A percentile compares a stretch with the other conserved stretches of the same genome.
phyloP scores from a whole-genome alignment of 2,888 invertebrate species.

The Aquatica leii region DNA sequence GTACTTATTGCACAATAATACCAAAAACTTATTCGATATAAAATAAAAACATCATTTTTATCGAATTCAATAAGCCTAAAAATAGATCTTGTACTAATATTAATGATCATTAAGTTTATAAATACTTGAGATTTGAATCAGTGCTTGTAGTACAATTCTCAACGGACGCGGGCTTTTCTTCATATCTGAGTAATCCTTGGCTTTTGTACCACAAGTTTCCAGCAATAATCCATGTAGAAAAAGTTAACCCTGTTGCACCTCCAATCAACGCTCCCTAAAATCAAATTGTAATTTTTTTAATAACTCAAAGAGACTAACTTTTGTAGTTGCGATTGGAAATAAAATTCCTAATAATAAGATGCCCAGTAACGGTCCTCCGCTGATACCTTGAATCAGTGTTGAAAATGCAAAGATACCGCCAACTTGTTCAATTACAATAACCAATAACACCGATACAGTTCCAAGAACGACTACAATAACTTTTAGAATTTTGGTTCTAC shows the following conservation, averaged over 20 bases:
- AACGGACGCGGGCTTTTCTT: slow-evolving; percentile 20
- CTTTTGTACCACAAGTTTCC: slow-evolving; percentile 25
- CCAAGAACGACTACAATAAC: slow-evolving; percentile 63
- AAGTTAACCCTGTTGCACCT: slow-evolving; percentile 20
- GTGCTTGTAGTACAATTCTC: slow-evolving; percentile 17
- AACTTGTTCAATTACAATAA: slow-evolving; percentile 67
- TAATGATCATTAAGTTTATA: background rate
- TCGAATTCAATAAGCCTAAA: background rate
- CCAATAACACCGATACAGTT: slow-evolving; percentile 74
- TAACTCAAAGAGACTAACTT: no score
- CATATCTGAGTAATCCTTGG: slow-evolving; percentile 2
- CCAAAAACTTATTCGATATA: slow-evolving; percentile 37
- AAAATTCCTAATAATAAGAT: slow-evolving; percentile 72
- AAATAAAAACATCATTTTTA: slow-evolving; percentile 13
- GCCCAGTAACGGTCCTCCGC: slow-evolving; percentile 71
- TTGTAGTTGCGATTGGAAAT: slow-evolving; percentile 69
- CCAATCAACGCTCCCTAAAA: slow-evolving; percentile 38
- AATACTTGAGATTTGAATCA: background rate
- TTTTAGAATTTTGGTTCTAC: slow-evolving; percentile 68
- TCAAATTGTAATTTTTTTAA: no score
- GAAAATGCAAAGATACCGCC: slow-evolving; percentile 63
- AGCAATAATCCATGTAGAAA: slow-evolving; percentile 31
- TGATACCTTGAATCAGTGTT: slow-evolving; percentile 65
- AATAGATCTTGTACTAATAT: no score
- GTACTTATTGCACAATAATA: slow-evolving; percentile 27